Base-by-base conservation (phyloP, 2,888 invertebrate genomes). In the Brassicogethes aeneus region DNA sequence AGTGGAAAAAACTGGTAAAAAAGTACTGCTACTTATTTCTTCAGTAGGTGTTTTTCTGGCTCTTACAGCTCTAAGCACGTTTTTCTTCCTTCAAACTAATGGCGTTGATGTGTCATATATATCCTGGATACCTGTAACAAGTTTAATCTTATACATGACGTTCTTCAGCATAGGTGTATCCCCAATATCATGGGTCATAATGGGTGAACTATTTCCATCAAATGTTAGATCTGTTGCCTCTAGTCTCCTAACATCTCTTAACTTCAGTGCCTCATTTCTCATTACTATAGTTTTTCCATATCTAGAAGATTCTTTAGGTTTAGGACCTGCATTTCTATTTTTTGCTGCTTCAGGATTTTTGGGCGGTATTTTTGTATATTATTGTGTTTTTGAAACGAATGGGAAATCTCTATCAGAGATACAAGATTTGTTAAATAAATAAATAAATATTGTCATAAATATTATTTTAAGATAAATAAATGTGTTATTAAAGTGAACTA, bases 191-290 rank as follows among this genome's bases (percentile, higher is more conserved):
- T 88, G 88, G 87, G 82, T 85, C 0, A 78, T 89, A 30, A 77
- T 86, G 72, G 81, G 84, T 1, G 90, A 90, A 65, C 75, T 90
- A 65, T 81, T 91, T 64, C 80, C 91, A 17, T 69, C 80, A 0
- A 81, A 85, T 50, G 80, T 86, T 1, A 85, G 85, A 64, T 77
- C 83, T 0, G 69, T 77, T 15, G 84, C 85, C 0, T 43, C 47
- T n/a, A 50, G 52, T 15, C 32, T 52, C 3, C 41, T 45, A 1
- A 41, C 46, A 15, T 43, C 39, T 3, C 13, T 45, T 15, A 46
- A 47, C 13, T 44, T 53, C 2, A 17, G 46, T 10, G 17, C 43
- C 13, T 48, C 46, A n/a, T 54, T 53, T 39, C 13, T 45, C 5
- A 32, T 32, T 10, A 12, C 13, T 3, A 10, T 32, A 13, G 5